Evolutionary conservation across 2,888 invertebrate genomes (phyloP).

Genomic region (Conistra vaccinii): DNA sequence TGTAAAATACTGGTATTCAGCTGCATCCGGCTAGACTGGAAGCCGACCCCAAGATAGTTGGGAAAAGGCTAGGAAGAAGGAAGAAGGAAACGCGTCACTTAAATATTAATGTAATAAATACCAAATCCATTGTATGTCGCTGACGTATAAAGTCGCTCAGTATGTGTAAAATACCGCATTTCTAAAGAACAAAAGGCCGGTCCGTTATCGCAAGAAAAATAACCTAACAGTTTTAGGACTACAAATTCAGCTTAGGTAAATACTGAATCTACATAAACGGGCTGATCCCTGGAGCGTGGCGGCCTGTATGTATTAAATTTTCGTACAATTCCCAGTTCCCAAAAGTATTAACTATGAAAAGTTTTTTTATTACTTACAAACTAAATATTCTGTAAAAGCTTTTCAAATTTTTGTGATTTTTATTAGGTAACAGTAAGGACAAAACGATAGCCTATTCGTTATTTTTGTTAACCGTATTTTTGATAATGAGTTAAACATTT

Average conservation of each 20-base stretch:
- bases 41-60: too few relatives aligned
- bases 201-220: constrained; percentile 35
- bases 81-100: neutral
- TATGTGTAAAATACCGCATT: constrained; percentile 15
- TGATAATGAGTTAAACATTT: neutral
- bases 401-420: constrained; percentile 9
- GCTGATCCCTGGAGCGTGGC: constrained; percentile 46
- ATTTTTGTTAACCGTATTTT: neutral
- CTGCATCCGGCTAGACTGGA: too few relatives aligned
- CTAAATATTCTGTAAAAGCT: constrained; percentile 12
- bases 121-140: neutral
- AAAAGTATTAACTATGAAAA: constrained; percentile 19
- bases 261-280: constrained; percentile 63
- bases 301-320: constrained; percentile 34
- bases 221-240: constrained; percentile 42
- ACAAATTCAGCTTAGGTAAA: constrained; percentile 46
- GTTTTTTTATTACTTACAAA: constrained; percentile 15
- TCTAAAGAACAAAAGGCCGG: constrained; percentile 35
- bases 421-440: neutral
- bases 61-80: too few relatives aligned
- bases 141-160: constrained; percentile 7
- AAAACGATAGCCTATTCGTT: neutral
- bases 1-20: too few relatives aligned
- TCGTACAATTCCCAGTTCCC: constrained; percentile 19
- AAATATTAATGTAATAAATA: constrained; percentile 4